Percentiles rank a stretch among this genome's conserved stretches.
phyloP scores from a whole-genome alignment of 1,140 invertebrate genomes.

The Arion vulgaris region DNA sequence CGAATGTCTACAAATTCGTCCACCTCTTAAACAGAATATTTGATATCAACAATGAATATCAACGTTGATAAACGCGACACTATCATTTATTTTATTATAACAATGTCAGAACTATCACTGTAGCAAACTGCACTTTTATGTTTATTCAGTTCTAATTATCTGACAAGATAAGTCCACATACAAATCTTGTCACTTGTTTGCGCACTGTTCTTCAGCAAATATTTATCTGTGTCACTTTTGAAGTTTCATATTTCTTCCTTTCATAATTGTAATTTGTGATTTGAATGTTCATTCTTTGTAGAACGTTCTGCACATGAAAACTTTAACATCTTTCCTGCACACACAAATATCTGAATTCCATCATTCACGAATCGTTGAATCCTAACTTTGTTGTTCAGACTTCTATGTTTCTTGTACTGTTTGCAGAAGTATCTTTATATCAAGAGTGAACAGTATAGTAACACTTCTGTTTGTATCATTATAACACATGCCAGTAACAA shows the following conservation, averaged over 20 bases:
- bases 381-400: too few species aligned
- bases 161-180: background rate
- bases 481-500: too few species aligned
- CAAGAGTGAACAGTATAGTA: too few species aligned
- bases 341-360: too few species aligned
- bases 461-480: too few species aligned
- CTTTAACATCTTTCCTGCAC: too few species aligned
- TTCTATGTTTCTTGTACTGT: too few species aligned
- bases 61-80: background rate
- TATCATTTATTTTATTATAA: background rate
- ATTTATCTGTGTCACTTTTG: background rate
- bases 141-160: background rate
- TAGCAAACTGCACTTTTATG: background rate
- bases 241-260: background rate
- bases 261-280: background rate
- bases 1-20: background rate
- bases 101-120: background rate
- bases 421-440: too few species aligned
- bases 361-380: too few species aligned
- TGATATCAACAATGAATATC: background rate
- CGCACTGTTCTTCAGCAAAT: background rate
- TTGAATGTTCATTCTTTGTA: too few species aligned
- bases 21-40: background rate
- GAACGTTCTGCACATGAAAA: too few species aligned
- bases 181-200: background rate